Evolutionary conservation across 2,797 vertebrate genomes (phyloP).

Genomic region (Borostomias antarcticus): DNA sequence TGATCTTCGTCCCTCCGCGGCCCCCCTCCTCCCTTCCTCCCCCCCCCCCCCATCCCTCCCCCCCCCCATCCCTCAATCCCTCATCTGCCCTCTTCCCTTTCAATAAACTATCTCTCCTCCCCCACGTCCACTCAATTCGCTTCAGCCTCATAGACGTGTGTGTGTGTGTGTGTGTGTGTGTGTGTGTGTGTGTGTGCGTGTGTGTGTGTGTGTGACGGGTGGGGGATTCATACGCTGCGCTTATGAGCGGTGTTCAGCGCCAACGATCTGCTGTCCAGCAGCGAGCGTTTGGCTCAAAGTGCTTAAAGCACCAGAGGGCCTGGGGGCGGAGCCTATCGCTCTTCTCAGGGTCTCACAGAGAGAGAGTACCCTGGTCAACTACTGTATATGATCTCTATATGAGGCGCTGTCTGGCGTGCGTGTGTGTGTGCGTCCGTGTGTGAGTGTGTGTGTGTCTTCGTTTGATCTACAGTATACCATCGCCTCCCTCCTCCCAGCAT

Average conservation of each 20-base stretch:
- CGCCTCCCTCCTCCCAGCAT: slow-evolving; percentile 36
- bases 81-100: slow-evolving; percentile 43
- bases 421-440: not conserved
- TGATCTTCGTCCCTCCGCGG: slow-evolving; percentile 29
- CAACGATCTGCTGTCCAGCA: slow-evolving; percentile 30
- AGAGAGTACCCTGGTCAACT: not conserved
- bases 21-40: not conserved
- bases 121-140: not conserved
- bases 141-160: not conserved
- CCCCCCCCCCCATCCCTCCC: not conserved
- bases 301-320: not conserved
- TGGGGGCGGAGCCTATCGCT: not conserved
- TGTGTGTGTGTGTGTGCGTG: not conserved
- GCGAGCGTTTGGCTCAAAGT: slow-evolving; percentile 20
- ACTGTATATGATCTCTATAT: too few species aligned
- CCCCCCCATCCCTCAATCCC: slow-evolving; percentile 21
- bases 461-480: not conserved
- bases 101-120: slow-evolving; percentile 29
- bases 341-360: not conserved
- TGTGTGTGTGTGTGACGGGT: not conserved
- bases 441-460: not conserved
- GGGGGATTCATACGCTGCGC: slow-evolving; percentile 17
- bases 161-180: not conserved
- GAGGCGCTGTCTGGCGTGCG: too few species aligned
- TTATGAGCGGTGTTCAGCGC: slow-evolving; percentile 27